Percentiles rank a stretch among this genome's conserved stretches.
These are phyloP conservation scores for Helarctos malayanus DNA, from an alignment of 2,797 vertebrate species.

Conservation along the genomic window DNA sequence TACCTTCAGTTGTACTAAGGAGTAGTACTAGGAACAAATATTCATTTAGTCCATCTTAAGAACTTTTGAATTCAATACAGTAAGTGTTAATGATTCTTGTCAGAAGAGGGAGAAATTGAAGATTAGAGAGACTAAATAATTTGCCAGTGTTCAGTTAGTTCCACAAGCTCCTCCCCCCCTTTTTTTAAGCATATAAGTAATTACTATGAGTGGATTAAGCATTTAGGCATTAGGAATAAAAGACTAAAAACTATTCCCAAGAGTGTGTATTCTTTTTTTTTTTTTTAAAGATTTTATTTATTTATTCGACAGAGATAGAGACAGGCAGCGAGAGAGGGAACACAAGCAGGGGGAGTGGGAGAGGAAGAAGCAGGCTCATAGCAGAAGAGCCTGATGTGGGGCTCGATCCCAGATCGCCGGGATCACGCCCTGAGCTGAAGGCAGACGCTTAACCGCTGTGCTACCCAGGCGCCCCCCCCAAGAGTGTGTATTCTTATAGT, in stretches of 20 bases:
- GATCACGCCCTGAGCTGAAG: no score
- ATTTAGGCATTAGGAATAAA: slow-evolving; percentile 70
- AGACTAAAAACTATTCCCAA: slow-evolving; percentile 70
- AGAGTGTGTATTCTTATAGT: slow-evolving; percentile 60
- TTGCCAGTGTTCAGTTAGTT: slow-evolving; percentile 65
- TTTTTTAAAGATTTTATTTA: no score
- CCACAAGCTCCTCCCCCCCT: not conserved
- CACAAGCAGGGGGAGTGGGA: no score
- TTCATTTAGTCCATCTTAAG: slow-evolving; percentile 60
- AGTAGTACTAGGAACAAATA: slow-evolving; percentile 31
- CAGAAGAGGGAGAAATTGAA: slow-evolving; percentile 68
- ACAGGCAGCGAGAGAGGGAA: no score
- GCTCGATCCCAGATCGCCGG: no score
- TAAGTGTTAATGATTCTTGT: slow-evolving; percentile 66
- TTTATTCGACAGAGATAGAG: no score
- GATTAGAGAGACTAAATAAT: slow-evolving; percentile 68
- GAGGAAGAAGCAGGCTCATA: no score
- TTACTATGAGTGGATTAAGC: slow-evolving; percentile 64
- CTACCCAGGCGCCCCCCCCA: not conserved
- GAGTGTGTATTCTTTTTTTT: slow-evolving; percentile 43
- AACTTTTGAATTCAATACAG: slow-evolving; percentile 65
- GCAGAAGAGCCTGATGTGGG: no score
- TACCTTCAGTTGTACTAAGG: slow-evolving; percentile 21
- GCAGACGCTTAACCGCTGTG: no score
- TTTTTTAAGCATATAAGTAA: slow-evolving; percentile 69